Evolutionary conservation across 2,797 vertebrate genomes (phyloP).

Genomic region (Cossypha dichroa): DNA sequence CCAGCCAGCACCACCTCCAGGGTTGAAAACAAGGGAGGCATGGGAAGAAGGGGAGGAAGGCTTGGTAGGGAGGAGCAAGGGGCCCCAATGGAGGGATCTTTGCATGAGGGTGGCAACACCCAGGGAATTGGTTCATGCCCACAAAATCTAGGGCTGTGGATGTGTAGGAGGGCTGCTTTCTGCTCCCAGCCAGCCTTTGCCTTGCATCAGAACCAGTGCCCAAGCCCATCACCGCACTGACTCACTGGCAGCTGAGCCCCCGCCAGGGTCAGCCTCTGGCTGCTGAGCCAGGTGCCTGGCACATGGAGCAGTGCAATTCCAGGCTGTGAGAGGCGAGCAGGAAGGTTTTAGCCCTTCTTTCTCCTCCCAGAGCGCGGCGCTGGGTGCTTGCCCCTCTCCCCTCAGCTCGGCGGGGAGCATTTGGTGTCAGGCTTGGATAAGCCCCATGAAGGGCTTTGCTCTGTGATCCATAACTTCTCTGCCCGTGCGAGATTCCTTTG

Average conservation of each 20-base stretch:
- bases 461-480: conserved; percentile 33
- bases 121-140: neutral
- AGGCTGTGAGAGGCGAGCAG: neutral
- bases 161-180: neutral
- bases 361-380: neutral
- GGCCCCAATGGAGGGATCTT: neutral
- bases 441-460: conserved; percentile 15
- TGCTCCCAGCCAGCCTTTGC: neutral
- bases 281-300: neutral
- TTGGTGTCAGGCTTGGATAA: neutral
- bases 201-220: neutral
- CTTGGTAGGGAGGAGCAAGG: neutral
- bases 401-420: rapidly evolving
- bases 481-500: conserved; percentile 32
- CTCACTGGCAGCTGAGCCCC: neutral
- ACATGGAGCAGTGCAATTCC: rapidly evolving
- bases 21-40: neutral
- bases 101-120: neutral
- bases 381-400: neutral
- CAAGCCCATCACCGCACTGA: neutral
- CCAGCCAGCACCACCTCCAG: neutral
- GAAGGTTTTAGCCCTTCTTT: neutral
- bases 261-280: neutral
- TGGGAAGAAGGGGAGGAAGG: neutral
- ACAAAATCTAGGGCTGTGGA: neutral